phyloP scores from a whole-genome alignment of 2,888 invertebrate genomes.

The Cosmia trapezina region DNA sequence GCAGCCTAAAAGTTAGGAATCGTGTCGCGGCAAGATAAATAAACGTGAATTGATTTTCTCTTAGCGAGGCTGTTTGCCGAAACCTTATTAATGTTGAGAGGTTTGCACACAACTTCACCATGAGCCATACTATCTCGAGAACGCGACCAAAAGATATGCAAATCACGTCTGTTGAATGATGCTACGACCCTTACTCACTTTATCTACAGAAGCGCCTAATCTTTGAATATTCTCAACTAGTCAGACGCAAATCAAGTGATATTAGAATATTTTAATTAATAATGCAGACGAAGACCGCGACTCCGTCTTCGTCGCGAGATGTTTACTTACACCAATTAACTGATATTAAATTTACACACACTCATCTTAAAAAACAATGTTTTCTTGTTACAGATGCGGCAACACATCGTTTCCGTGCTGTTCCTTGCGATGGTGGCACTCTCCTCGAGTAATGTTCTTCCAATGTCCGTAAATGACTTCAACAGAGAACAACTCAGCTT shows the following conservation, averaged over 20 bases:
- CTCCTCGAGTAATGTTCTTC: constrained; percentile 84
- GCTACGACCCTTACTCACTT: constrained; percentile 26
- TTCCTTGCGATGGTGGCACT: constrained; percentile 82
- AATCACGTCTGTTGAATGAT: constrained; percentile 55
- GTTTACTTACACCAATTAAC: constrained; percentile 36
- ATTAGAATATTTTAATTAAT: constrained; percentile 68
- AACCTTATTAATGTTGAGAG: constrained; percentile 45
- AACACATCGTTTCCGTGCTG: constrained; percentile 78
- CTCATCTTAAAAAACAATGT: constrained; percentile 12
- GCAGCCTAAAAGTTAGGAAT: constrained; percentile 30
- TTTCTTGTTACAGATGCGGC: constrained; percentile 84
- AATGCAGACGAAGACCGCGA: constrained; percentile 30
- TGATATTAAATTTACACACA: constrained; percentile 26
- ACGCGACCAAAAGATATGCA: constrained; percentile 63
- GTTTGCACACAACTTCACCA: constrained; percentile 41
- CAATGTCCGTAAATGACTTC: constrained; percentile 75
- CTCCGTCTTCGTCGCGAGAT: constrained; percentile 4
- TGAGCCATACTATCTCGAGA: constrained; percentile 39
- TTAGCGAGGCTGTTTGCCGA: constrained; percentile 25
- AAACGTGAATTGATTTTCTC: constrained; percentile 32
- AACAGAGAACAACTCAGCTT: constrained; percentile 71
- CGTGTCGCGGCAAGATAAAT: constrained; percentile 24
- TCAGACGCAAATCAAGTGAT: constrained; percentile 61
- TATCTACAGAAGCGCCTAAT: constrained; percentile 38
- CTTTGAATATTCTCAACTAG: constrained; percentile 64